A percentile compares a stretch with the other conserved stretches of the same genome.
These are phyloP conservation scores for Malaclemys terrapin DNA, from an alignment of 2,113 vertebrate species.

Conservation along the genomic window DNA sequence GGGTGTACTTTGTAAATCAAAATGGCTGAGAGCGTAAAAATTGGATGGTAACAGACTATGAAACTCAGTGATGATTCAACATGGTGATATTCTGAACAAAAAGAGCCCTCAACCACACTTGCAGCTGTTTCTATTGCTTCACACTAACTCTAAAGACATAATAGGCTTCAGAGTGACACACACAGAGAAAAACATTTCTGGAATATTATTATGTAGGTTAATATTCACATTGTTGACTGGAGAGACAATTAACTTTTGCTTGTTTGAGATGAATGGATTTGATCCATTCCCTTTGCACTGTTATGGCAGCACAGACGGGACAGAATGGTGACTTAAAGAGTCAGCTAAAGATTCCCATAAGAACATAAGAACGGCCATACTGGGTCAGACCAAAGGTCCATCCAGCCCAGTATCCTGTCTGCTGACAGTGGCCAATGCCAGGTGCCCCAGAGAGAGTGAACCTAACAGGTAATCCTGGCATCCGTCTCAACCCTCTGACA, in stretches of 20 bases:
- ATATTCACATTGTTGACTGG: slow-evolving; percentile 7
- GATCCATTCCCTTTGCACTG: background rate
- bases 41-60: background rate
- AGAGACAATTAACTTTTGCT: background rate
- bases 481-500: too few species aligned
- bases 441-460: too few species aligned
- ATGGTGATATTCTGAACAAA: background rate
- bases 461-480: too few species aligned
- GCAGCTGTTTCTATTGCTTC: background rate
- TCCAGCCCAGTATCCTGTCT: too few species aligned
- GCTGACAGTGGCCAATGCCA: too few species aligned
- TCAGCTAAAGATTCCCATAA: background rate
- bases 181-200: background rate
- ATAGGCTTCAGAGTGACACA: slow-evolving; percentile 28
- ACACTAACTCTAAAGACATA: background rate
- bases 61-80: background rate
- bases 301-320: background rate
- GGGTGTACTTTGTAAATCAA: background rate
- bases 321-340: background rate
- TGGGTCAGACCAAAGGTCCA: too few species aligned
- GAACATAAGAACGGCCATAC: too few species aligned
- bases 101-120: background rate
- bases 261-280: background rate
- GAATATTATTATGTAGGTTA: slow-evolving; percentile 29
- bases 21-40: background rate